These are phyloP conservation scores for Trogon surrucura DNA, from an alignment of 2,113 vertebrate species.

Conservation along the genomic window DNA sequence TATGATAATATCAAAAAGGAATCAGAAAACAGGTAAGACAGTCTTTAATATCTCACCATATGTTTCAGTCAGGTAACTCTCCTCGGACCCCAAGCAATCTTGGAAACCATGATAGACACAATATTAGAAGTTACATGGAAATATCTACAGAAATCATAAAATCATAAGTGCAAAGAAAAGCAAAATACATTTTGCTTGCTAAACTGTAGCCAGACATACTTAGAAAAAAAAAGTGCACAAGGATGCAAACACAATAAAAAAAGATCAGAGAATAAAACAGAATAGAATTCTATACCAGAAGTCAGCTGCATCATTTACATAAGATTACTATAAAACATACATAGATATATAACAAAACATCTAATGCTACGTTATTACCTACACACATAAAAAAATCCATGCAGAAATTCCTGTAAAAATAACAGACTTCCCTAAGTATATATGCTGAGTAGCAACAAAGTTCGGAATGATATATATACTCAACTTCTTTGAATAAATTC, in stretches of 20 bases:
- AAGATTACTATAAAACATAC: neutral
- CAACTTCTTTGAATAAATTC: neutral
- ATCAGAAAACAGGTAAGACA: neutral
- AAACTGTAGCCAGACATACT: neutral
- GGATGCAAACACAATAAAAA: neutral
- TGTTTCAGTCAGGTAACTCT: neutral
- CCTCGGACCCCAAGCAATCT: neutral
- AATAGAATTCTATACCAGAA: neutral
- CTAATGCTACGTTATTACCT: neutral
- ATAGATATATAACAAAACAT: neutral
- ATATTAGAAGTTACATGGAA: neutral
- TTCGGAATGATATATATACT: neutral
- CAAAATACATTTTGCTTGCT: neutral
- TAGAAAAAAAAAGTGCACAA: neutral
- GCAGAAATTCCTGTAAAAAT: neutral
- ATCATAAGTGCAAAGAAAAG: neutral
- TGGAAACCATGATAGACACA: neutral
- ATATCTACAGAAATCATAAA: neutral
- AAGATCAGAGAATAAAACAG: neutral
- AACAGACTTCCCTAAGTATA: neutral
- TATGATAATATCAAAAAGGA: neutral
- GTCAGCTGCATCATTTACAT: neutral
- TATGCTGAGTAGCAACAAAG: neutral
- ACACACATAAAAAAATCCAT: neutral
- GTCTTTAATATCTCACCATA: neutral